A percentile compares a stretch with the other conserved stretches of the same genome.
phyloP scores from a whole-genome alignment of 1,140 invertebrate species.

The Condylostylus longicornis region DNA sequence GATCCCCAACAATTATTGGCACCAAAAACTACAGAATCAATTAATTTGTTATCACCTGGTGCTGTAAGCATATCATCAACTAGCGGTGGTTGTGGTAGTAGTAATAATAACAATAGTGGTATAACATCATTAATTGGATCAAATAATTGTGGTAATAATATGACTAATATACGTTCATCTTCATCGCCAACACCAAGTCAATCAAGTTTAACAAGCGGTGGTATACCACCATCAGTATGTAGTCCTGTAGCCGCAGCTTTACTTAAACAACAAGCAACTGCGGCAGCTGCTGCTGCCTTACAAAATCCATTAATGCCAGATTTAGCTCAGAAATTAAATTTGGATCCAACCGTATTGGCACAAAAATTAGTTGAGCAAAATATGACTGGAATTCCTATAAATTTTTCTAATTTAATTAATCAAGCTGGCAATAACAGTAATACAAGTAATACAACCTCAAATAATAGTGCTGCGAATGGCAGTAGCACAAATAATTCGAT shows the following conservation, averaged over 20 bases:
- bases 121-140: too few relatives aligned
- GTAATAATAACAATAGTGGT: constrained; percentile 33
- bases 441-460: constrained; percentile 8
- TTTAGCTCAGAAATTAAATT: constrained; percentile 7
- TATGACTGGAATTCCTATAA: constrained; percentile 1
- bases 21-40: neutral
- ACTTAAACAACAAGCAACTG: constrained; percentile 15
- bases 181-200: constrained; percentile 8
- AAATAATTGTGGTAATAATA: too few relatives aligned
- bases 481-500: constrained; percentile 16
- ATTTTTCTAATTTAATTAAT: constrained; percentile 6
- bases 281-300: constrained; percentile 9
- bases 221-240: constrained; percentile 5
- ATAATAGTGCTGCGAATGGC: constrained; percentile 12
- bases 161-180: constrained; percentile 27
- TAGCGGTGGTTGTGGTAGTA: constrained; percentile 52
- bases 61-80: neutral
- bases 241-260: constrained; percentile 8
- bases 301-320: constrained; percentile 2
- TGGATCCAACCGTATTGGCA: constrained; percentile 43
- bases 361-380: constrained; percentile 45
- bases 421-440: constrained; percentile 1
- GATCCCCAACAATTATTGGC: neutral
- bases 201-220: constrained; percentile 9
- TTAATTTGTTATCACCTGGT: neutral